A percentile compares a stretch with the other conserved stretches of the same genome.
Evolutionary conservation across 2,797 vertebrate species (phyloP).

Genomic region (Pelodytes ibericus): DNA sequence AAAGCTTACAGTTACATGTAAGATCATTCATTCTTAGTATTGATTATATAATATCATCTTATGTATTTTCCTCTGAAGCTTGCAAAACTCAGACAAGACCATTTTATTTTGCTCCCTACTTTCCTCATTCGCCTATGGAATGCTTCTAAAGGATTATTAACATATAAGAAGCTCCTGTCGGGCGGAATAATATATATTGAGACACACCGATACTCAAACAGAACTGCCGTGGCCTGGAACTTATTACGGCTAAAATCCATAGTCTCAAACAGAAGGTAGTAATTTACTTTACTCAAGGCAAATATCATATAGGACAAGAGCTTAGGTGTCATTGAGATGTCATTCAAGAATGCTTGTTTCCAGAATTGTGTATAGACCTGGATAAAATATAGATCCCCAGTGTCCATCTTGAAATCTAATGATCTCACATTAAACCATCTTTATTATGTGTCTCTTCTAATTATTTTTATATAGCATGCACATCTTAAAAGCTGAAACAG

Average conservation of each 20-base stretch:
- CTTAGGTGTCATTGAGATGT: conserved; percentile 11
- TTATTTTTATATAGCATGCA: not conserved
- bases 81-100: conserved; percentile 31
- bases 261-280: conserved; percentile 34
- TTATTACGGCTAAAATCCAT: conserved; percentile 25
- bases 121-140: too few relatives aligned
- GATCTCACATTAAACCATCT: not conserved
- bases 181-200: conserved; percentile 29
- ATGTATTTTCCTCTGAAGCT: conserved; percentile 11
- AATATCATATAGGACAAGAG: conserved; percentile 30
- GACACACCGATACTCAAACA: conserved; percentile 9
- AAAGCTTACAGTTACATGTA: too few relatives aligned
- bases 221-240: conserved; percentile 42
- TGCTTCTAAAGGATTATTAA: too few relatives aligned
- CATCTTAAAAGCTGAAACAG: conserved; percentile 5
- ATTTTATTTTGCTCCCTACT: too few relatives aligned
- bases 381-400: not conserved
- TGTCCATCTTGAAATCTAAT: conserved; percentile 1
- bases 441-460: not conserved
- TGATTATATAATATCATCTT: not conserved
- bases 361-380: conserved; percentile 25
- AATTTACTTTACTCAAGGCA: conserved; percentile 31
- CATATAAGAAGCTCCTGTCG: too few relatives aligned
- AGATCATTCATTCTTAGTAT: too few relatives aligned
- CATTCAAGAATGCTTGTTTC: not conserved